Evolutionary conservation across 2,797 vertebrate genomes (phyloP), one percentile per base, ranked within the genome.

Genomic region (Siniperca scherzeri): DNA sequence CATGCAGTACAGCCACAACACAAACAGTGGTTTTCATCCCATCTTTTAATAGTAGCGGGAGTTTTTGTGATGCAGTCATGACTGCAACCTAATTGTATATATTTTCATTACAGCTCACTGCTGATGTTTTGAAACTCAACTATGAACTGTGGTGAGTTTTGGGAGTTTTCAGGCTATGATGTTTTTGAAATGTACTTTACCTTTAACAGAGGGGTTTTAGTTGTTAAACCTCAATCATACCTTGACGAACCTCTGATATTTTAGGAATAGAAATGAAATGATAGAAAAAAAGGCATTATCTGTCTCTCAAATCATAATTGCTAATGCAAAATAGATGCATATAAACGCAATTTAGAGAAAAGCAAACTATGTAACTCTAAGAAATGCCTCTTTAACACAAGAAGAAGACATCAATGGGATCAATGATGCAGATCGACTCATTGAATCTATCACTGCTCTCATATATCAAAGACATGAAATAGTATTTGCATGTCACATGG

Each of bases 401-500:
- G 16, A 21, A 62, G 33, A 7, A 50, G 48, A 71, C 64, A 77
- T 73, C 66, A 71, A n/a, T 25, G 27, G 36, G 81, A 83, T 89
- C 73, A 77, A 56, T 83, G 78, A 77, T 69, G 74, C 72, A 66
- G 46, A 87, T 78, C 19, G 42, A 81, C 80, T 84, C 66, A 44
- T 30, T 85, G 62, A 80, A 91, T 93, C 78, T 74, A 84, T 91
- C 74, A 57, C 61, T 30, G 36, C 74, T 88, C 83, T 95, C 90
- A 81, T 52, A 87, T 91, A 92, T 96, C 91, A 95, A 92, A 94
- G 90, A 80, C 77, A 76, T 56, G 59, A 59, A 64, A 42, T 3
- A 56, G 64, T 55, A 66, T 90, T 86, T 80, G 81, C 78, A 75
- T 62, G 75, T 82, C 84, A 80, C 83, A 82, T 65, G 33, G 70